Base-by-base conservation (phyloP, 2,113 vertebrate species). In the Cryptomyrus ogoouensis region DNA sequence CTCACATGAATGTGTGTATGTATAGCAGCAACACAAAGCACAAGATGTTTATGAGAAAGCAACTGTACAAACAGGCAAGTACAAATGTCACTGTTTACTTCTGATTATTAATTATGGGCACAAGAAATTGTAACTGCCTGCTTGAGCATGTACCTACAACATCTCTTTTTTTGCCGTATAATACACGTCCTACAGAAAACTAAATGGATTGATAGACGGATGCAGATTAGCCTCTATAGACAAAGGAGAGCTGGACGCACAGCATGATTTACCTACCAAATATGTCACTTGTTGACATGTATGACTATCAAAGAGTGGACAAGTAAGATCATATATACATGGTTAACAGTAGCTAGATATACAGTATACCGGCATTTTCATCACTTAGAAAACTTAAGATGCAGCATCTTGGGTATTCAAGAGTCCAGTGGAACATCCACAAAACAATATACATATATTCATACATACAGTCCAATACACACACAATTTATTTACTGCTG, bases 301-400 rank as follows among this genome's bases (percentile, higher is more conserved):
- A 89, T 52, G 6, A 15, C 80, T 53, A 89, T 47, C 27, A 89
- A 46, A 89, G 46, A 80, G 46, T 50, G 35, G 42, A 66, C 24
- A 3, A 88, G 12, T 56, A 39, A 35, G 52, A 35, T 85, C 39
- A 46, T 89, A 89, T 89, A 85, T 89, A 84, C 80, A 89, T 89
- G 80, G 2, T 39, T 62, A 62, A 84, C 80, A 89, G 89, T 89
- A 84, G 80, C 49, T 84, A 53, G 47, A 89, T 89, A 83, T 83
- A 89, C 89, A 89, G 89, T 89, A 47, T 89, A 89, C 77, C 89
- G 80, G 89, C 89, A 84, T 89, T 89, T 56, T 89, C 27, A 84
- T 84, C 42, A 58, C 52, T 58, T 89, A 84, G 80, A 44, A 89
- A 89, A 80, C 27, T 24, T 83, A 83, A 84, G 80, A 89, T 89